Percentiles rank a stretch among this genome's conserved stretches.
phyloP scores from a whole-genome alignment of 2,113 vertebrate genomes.

The Nerophis lumbriciformis region DNA sequence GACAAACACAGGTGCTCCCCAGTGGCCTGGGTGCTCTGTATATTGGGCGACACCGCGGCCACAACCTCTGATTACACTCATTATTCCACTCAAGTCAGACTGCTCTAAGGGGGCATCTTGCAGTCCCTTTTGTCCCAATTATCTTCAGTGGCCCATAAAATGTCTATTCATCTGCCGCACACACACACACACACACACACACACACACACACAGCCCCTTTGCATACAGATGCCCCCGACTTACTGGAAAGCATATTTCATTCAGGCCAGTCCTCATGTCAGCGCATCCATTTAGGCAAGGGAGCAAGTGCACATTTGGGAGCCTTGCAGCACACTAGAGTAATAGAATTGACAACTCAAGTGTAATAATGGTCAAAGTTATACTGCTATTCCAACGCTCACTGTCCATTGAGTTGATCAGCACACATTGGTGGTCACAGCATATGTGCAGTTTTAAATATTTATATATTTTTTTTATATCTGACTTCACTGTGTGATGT shows the following conservation, averaged over 20 bases:
- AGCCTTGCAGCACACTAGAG: conserved; percentile 14
- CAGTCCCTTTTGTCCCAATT: conserved; percentile 57
- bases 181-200: conserved; percentile 6
- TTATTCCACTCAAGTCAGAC: conserved; percentile 50
- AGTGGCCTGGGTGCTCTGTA: conserved; percentile 50
- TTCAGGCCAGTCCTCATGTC: conserved; percentile 11
- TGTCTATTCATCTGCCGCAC: conserved; percentile 41
- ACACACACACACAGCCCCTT: conserved; percentile 21
- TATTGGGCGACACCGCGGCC: conserved; percentile 51
- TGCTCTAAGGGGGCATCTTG: conserved; percentile 35
- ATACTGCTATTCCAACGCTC: conserved; percentile 1
- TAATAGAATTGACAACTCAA: conserved; percentile 29
- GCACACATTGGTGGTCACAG: too few species aligned
- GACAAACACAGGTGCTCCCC: conserved; percentile 69
- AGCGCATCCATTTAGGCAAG: conserved; percentile 23
- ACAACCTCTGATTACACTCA: conserved; percentile 64
- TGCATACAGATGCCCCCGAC: conserved; percentile 35
- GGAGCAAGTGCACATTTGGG: conserved; percentile 33
- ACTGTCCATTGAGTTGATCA: too few species aligned
- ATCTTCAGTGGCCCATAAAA: conserved; percentile 45
- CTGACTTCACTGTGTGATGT: too few species aligned
- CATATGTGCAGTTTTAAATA: too few species aligned
- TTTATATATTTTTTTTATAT: too few species aligned
- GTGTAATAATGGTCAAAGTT: conserved; percentile 12
- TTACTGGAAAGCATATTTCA: conserved; percentile 37